Conservation (phyloP, 1,140 invertebrate genomes). For the Cydia splendana region DNA sequence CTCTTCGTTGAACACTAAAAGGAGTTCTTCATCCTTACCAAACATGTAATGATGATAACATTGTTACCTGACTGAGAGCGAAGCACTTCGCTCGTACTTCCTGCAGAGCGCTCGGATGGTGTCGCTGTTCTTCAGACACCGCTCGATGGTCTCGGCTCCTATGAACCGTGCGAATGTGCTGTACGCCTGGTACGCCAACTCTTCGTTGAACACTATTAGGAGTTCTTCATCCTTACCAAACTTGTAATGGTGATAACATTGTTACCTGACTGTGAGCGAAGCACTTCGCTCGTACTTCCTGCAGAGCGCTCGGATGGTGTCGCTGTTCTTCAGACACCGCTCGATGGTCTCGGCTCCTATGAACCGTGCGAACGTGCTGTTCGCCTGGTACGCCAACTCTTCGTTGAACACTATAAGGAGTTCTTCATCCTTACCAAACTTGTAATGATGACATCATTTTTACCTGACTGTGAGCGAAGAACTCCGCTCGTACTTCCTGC, state of each 20-base stretch:
- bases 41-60: too few relatives aligned
- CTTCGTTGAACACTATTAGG: slow-evolving; percentile 88
- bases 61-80: slow-evolving; percentile 57
- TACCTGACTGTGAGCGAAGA: slow-evolving; percentile 62
- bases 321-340: slow-evolving; percentile 90
- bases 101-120: too few relatives aligned
- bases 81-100: slow-evolving; percentile 56
- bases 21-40: slow-evolving; percentile 67
- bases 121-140: too few relatives aligned
- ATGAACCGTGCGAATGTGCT: slow-evolving; percentile 89
- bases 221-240: too few relatives aligned
- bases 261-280: slow-evolving; percentile 58
- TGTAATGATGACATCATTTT: not conserved
- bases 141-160: slow-evolving; percentile 80
- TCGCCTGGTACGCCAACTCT: slow-evolving; percentile 89
- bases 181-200: slow-evolving; percentile 91
- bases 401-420: slow-evolving; percentile 86
- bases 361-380: slow-evolving; percentile 89
- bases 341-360: slow-evolving; percentile 71
- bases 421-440: slow-evolving; percentile 80
- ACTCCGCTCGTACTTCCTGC: slow-evolving; percentile 84
- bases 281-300: slow-evolving; percentile 83
- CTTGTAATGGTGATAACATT: too few relatives aligned
- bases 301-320: slow-evolving; percentile 88
- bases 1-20: too few relatives aligned